phyloP scores from a whole-genome alignment of 2,113 vertebrate genomes.

The Strix uralensis region DNA sequence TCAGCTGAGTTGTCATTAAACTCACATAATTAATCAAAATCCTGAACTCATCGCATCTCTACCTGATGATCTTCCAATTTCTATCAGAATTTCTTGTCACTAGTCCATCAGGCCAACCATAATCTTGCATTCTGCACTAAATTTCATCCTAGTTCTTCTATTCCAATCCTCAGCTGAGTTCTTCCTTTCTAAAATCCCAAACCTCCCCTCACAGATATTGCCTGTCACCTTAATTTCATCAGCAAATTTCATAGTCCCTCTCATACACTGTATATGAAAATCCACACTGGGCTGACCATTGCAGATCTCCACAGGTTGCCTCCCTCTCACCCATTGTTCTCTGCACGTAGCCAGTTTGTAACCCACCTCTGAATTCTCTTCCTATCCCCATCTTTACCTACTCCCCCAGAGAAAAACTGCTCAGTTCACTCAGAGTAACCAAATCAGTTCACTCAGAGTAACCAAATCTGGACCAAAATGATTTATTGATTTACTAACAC shows the following conservation, averaged over 20 bases:
- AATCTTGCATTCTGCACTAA: background rate
- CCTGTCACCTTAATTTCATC: background rate
- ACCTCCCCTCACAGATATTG: background rate
- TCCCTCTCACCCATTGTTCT: rapidly evolving
- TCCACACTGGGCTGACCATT: rapidly evolving
- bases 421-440: background rate
- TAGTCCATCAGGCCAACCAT: background rate
- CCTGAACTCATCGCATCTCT: background rate
- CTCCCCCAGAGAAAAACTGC: background rate
- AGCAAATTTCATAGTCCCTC: background rate
- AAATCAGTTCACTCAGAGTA: background rate
- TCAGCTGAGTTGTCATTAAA: background rate
- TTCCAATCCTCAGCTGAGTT: background rate
- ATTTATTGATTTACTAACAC: background rate
- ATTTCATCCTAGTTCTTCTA: background rate
- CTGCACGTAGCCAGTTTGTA: background rate
- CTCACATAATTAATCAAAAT: background rate
- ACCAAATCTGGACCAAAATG: background rate
- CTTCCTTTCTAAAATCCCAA: background rate
- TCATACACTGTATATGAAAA: background rate
- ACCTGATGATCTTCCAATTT: background rate
- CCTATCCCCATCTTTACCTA: background rate
- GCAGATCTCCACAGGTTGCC: background rate
- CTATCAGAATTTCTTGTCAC: background rate
- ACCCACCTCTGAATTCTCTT: background rate